Percentiles rank a stretch among this genome's conserved stretches.
These are phyloP conservation scores for Poeciliopsis turrubarensis DNA, from an alignment of 2,113 vertebrate species.

Conservation along the genomic window DNA sequence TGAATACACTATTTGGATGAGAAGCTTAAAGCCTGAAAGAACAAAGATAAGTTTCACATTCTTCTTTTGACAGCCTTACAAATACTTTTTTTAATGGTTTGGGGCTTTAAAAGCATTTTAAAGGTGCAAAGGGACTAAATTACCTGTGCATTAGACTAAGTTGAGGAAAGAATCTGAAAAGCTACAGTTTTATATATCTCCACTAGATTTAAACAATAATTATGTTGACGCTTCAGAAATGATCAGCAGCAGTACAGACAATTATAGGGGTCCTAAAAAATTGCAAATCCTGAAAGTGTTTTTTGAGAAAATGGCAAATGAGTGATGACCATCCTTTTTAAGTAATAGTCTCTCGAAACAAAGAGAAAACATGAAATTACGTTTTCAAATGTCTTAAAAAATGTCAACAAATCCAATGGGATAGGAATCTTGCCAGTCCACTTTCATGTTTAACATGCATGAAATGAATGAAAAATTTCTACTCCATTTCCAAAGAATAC, in stretches of 20 bases:
- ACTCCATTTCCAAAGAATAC: constrained; percentile 41
- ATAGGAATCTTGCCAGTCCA: constrained; percentile 20
- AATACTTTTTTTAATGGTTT: not conserved
- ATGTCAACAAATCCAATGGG: constrained; percentile 36
- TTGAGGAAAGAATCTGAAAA: constrained; percentile 32
- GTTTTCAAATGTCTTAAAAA: not conserved
- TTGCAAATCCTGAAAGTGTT: not conserved
- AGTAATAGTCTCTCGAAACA: not conserved
- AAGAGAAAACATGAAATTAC: not conserved
- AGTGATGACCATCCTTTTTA: constrained; percentile 4
- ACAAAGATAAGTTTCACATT: not conserved
- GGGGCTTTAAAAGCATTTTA: constrained; percentile 27
- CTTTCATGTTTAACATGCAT: constrained; percentile 33
- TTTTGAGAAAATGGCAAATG: not conserved
- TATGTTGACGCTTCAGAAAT: constrained; percentile 41
- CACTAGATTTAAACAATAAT: constrained; percentile 37
- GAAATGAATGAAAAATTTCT: constrained; percentile 29
- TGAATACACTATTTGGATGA: not conserved
- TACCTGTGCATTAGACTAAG: constrained; percentile 37
- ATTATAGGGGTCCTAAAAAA: constrained; percentile 9
- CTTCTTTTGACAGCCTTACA: not conserved
- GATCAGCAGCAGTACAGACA: constrained; percentile 25
- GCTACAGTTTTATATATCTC: constrained; percentile 26
- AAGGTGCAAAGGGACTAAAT: constrained; percentile 9
- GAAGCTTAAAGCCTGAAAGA: not conserved